A percentile compares a stretch with the other conserved stretches of the same genome.
Evolutionary conservation across 1,140 invertebrate species (phyloP).

Genomic region (Thaumetopoea pityocampa): DNA sequence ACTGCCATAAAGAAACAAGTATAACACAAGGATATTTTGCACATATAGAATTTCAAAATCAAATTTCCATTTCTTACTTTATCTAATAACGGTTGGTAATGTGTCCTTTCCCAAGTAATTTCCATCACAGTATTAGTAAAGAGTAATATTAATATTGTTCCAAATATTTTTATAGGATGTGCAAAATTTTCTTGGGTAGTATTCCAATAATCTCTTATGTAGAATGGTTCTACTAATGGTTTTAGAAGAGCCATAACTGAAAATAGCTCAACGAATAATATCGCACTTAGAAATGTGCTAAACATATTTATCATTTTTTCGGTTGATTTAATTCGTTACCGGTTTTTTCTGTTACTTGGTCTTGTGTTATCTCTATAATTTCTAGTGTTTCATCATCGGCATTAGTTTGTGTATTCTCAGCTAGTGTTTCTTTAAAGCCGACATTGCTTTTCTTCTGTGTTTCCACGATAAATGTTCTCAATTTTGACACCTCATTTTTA

Average conservation of each 20-base stretch:
- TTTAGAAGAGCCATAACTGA: conserved; percentile 40
- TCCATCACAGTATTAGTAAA: conserved; percentile 32
- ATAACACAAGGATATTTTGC: conserved; percentile 27
- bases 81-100: conserved; percentile 17
- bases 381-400: conserved; percentile 1
- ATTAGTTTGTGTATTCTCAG: background rate
- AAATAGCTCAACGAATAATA: conserved; percentile 34
- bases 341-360: conserved; percentile 14
- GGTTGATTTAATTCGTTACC: conserved; percentile 1
- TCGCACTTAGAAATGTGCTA: conserved; percentile 20
- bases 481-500: conserved; percentile 26
- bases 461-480: conserved; percentile 31
- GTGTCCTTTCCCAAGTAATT: conserved; percentile 28
- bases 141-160: conserved; percentile 17
- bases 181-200: conserved; percentile 24
- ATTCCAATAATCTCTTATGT: conserved; percentile 38
- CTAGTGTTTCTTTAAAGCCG: background rate
- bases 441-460: conserved; percentile 20
- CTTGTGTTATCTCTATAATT: conserved; percentile 1
- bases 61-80: conserved; percentile 22
- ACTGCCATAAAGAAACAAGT: conserved; percentile 32
- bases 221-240: conserved; percentile 34
- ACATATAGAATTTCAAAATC: conserved; percentile 32
- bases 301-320: conserved; percentile 44
- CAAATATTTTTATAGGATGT: conserved; percentile 24